A percentile compares a stretch with the other conserved stretches of the same genome.
Evolutionary conservation across 2,797 vertebrate species (phyloP).

Genomic region (Pangasius djambal): DNA sequence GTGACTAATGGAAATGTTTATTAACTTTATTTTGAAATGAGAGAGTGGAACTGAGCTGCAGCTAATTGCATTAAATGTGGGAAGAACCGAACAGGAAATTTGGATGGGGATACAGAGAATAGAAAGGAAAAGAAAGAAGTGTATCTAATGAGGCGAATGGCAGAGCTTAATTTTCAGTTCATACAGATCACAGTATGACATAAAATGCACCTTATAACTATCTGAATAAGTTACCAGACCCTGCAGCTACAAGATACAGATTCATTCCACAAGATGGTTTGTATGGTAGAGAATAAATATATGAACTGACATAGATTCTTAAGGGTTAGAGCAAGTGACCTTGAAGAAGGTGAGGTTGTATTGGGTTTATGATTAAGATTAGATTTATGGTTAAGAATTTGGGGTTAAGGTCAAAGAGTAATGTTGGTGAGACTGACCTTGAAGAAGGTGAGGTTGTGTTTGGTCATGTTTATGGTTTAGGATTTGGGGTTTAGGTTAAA

Average conservation of each 20-base stretch:
- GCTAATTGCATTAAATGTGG: background rate
- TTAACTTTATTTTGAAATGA: background rate
- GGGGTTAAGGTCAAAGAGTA: background rate
- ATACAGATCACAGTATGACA: background rate
- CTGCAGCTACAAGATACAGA: background rate
- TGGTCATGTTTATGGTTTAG: background rate
- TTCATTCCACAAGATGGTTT: background rate
- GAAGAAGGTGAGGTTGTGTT: background rate
- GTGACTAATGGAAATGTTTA: slow-evolving; percentile 4
- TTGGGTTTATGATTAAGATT: background rate
- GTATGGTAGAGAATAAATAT: background rate
- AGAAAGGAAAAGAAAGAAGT: background rate
- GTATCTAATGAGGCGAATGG: background rate
- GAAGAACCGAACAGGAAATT: background rate
- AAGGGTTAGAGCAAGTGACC: background rate
- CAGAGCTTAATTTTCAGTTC: background rate
- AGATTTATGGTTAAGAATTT: background rate
- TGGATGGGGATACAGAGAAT: background rate
- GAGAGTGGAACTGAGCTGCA: background rate
- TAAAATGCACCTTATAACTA: background rate
- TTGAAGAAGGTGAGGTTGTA: background rate
- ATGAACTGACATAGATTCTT: background rate
- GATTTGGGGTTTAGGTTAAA: background rate
- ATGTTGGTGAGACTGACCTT: background rate
- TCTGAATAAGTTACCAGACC: background rate